A percentile compares a stretch with the other conserved stretches of the same genome.
Conservation (phyloP, 2,113 vertebrate species). For the Mustelus asterias region DNA sequence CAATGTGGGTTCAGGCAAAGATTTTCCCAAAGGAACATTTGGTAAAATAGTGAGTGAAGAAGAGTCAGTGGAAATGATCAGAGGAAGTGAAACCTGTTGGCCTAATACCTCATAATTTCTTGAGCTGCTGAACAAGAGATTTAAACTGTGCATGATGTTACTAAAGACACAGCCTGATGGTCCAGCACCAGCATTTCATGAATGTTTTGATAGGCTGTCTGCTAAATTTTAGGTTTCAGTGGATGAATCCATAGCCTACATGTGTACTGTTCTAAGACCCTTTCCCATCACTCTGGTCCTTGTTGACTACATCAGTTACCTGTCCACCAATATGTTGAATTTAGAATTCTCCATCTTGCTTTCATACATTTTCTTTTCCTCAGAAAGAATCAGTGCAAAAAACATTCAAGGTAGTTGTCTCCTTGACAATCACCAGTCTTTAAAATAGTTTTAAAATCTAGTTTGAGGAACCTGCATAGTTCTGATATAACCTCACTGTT, state of each 20-base stretch:
- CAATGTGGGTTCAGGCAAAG: too few species aligned
- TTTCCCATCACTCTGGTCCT: background rate
- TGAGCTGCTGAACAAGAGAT: background rate
- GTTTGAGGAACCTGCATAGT: background rate
- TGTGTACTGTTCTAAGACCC: background rate
- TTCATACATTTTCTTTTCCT: background rate
- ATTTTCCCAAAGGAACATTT: too few species aligned
- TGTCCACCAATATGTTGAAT: background rate
- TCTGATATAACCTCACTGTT: background rate
- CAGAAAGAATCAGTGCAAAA: background rate
- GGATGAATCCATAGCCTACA: background rate
- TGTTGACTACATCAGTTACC: background rate
- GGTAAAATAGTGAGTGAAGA: too few species aligned
- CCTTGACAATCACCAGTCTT: background rate
- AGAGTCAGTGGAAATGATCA: too few species aligned
- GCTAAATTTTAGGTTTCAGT: background rate
- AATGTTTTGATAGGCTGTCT: background rate
- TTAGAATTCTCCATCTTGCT: background rate
- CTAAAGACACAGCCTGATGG: background rate
- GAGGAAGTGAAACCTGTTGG: too few species aligned
- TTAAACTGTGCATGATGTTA: background rate
- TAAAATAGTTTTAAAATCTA: background rate
- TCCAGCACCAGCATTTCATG: background rate
- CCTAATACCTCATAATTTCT: too few species aligned
- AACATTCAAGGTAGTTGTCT: background rate